Conservation (phyloP, 2,113 vertebrate species). For the Alosa alosa region DNA sequence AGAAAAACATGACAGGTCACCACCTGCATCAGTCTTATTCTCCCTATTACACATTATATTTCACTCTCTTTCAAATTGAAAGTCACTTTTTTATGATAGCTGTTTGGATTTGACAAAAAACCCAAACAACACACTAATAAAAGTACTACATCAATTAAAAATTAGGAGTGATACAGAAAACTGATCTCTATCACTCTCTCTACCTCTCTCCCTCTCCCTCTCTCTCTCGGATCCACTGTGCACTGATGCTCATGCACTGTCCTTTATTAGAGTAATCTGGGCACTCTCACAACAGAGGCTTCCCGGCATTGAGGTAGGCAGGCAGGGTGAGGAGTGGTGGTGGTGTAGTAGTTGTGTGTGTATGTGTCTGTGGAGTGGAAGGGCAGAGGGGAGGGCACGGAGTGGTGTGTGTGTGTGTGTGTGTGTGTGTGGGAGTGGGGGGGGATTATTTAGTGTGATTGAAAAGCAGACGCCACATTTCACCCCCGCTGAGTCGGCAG, state of each 20-base stretch:
- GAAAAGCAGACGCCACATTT: slow-evolving; percentile 38
- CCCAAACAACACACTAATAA: no score
- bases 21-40: neutral
- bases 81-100: no score
- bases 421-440: neutral
- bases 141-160: no score
- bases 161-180: no score
- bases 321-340: neutral
- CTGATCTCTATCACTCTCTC: neutral
- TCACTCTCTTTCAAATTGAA: neutral
- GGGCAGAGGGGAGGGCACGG: neutral
- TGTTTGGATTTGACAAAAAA: no score
- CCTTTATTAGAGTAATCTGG: neutral
- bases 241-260: neutral
- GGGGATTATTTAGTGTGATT: slow-evolving; percentile 44
- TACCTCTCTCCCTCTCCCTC: neutral
- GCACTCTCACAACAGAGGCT: neutral
- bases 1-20: no score
- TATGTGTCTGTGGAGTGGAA: neutral
- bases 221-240: neutral
- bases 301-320: neutral
- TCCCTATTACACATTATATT: neutral
- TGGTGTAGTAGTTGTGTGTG: neutral
- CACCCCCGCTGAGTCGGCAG: slow-evolving; percentile 42
- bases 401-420: neutral